A percentile compares a stretch with the other conserved stretches of the same genome.
Conservation (phyloP, 1,140 invertebrate genomes). For the Adelges cooleyi region DNA sequence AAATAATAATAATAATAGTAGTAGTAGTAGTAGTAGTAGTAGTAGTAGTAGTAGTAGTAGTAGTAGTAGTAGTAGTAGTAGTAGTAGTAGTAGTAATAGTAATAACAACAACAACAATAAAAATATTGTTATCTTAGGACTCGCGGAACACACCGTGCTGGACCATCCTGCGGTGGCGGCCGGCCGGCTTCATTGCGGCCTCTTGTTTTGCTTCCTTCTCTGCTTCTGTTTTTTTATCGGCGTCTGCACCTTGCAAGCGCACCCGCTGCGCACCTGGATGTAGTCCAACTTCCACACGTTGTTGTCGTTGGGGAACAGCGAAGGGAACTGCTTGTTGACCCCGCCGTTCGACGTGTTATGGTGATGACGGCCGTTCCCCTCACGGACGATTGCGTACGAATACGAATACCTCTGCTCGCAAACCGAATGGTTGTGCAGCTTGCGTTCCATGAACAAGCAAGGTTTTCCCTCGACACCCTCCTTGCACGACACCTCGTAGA, state of each 20-base stretch:
- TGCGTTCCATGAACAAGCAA: constrained; percentile 61
- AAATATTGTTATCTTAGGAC: no score
- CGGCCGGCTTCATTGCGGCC: neutral
- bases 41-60: no score
- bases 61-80: no score
- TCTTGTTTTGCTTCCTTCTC: constrained; percentile 14
- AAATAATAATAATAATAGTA: no score
- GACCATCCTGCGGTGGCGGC: neutral
- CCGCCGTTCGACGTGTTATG: constrained; percentile 38
- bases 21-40: no score
- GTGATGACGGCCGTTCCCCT: constrained; percentile 39
- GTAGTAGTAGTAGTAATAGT: no score
- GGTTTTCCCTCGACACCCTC: constrained; percentile 55
- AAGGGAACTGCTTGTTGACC: constrained; percentile 42
- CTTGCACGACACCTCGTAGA: constrained; percentile 70
- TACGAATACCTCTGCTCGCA: constrained; percentile 78
- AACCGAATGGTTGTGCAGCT: constrained; percentile 53
- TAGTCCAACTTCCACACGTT: constrained; percentile 62
- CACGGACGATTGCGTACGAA: constrained; percentile 62
- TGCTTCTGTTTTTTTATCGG: constrained; percentile 38
- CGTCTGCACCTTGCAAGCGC: constrained; percentile 58
- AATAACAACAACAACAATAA: no score
- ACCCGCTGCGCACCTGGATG: constrained; percentile 63
- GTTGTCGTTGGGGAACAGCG: constrained; percentile 40
- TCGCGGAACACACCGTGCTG: constrained; percentile 19